Conservation (phyloP, 2,888 invertebrate genomes). For the Diogma glabrata region DNA sequence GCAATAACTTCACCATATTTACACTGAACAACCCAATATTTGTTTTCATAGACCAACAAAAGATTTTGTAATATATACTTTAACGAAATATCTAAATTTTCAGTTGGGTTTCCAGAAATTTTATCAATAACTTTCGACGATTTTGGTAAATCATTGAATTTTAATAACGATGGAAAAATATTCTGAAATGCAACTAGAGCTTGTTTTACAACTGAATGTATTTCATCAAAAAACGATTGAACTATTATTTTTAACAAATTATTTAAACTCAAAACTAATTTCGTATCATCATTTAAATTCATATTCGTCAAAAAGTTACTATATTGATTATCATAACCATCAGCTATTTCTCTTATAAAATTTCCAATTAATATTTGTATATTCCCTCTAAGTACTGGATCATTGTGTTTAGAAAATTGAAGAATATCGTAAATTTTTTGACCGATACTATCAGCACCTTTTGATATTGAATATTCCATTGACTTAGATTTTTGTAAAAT, state of each 20-base stretch:
- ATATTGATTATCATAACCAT: conserved; percentile 7
- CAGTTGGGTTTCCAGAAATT: neutral
- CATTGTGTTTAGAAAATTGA: conserved; percentile 31
- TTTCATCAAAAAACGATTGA: conserved; percentile 31
- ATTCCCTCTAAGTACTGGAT: conserved; percentile 35
- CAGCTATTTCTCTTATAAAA: conserved; percentile 22
- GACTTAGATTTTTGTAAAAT: neutral
- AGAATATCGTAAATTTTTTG: conserved; percentile 28
- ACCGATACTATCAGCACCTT: conserved; percentile 18
- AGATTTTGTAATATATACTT: neutral
- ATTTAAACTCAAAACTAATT: conserved; percentile 10
- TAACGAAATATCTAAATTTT: neutral
- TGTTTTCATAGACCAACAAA: conserved; percentile 29
- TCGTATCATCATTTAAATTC: neutral
- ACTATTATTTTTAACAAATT: conserved; percentile 13
- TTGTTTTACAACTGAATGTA: conserved; percentile 38
- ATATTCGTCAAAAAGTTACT: conserved; percentile 9
- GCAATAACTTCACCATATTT: conserved; percentile 38
- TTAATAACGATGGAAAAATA: conserved; percentile 30
- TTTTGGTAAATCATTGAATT: neutral
- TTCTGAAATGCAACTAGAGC: conserved; percentile 36
- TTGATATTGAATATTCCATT: neutral
- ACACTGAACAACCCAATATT: conserved; percentile 39
- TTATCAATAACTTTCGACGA: neutral
- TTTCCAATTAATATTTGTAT: conserved; percentile 34